Percentiles rank a stretch among this genome's conserved stretches.
Evolutionary conservation across 2,113 vertebrate genomes (phyloP).

Genomic region (Pomatostomus ruficeps): DNA sequence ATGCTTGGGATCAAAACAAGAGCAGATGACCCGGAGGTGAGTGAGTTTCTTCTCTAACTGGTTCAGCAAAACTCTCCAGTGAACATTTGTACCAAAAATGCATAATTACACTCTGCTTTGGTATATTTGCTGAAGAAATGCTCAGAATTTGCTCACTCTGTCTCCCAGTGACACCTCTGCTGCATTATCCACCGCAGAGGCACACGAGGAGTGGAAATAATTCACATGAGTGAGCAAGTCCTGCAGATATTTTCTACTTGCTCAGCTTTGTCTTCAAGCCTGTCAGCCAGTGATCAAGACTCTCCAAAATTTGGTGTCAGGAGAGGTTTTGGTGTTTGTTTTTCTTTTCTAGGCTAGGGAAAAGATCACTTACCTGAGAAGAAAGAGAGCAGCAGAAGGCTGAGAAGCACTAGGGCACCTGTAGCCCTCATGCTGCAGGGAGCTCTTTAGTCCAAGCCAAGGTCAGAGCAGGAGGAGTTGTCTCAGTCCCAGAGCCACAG

Average conservation of each 20-base stretch:
- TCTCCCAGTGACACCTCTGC: not conserved
- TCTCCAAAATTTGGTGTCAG: not conserved
- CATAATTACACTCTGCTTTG: not conserved
- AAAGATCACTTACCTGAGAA: conserved; percentile 67
- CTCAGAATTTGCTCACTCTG: not conserved
- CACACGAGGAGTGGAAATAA: not conserved
- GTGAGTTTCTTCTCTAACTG: conserved; percentile 19
- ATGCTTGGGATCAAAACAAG: conserved; percentile 34
- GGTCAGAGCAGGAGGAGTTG: not conserved
- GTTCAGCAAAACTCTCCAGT: conserved; percentile 31
- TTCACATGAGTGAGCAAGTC: not conserved
- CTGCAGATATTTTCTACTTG: not conserved
- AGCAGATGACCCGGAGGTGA: conserved; percentile 31
- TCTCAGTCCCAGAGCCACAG: conserved; percentile 22
- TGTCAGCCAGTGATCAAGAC: not conserved
- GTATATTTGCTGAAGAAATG: not conserved
- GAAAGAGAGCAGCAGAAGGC: conserved; percentile 67
- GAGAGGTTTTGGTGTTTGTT: not conserved
- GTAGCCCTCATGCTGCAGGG: conserved; percentile 65
- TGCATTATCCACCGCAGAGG: not conserved
- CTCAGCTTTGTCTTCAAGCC: conserved; percentile 38
- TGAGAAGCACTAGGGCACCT: conserved; percentile 65
- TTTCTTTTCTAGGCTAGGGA: not conserved
- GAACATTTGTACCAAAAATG: not conserved
- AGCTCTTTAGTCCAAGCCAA: conserved; percentile 37